Evolutionary conservation across 2,888 invertebrate species (phyloP).

Genomic region (Parnassius smintheus): DNA sequence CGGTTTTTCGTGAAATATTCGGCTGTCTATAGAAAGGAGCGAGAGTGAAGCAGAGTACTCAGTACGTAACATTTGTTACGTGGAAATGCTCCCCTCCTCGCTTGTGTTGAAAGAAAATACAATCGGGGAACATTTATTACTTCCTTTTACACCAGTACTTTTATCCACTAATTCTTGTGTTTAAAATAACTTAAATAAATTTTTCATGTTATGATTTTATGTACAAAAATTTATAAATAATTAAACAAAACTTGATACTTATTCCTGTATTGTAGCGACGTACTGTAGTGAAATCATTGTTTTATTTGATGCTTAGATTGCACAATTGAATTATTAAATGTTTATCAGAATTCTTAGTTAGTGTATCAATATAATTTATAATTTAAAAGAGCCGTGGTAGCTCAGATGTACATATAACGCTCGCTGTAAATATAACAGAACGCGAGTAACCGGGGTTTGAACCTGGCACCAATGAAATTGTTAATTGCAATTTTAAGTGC

Average conservation of each 20-base stretch:
- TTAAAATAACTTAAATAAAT: neutral
- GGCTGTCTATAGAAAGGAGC: conserved; percentile 22
- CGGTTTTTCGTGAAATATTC: conserved; percentile 25
- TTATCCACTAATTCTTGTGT: neutral
- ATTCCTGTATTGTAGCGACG: no score
- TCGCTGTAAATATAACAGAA: no score
- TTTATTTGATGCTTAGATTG: neutral
- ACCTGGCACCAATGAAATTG: no score
- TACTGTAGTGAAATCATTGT: no score
- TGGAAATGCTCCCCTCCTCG: conserved; percentile 16
- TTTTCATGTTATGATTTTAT: no score
- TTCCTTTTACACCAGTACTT: conserved; percentile 3
- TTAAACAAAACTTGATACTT: no score
- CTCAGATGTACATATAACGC: no score
- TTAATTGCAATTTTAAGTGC: no score
- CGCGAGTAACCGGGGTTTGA: no score
- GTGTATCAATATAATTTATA: neutral
- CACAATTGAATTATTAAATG: neutral
- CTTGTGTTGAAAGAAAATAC: conserved; percentile 10
- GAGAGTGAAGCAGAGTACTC: conserved; percentile 6
- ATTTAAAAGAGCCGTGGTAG: no score
- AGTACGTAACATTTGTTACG: conserved; percentile 18
- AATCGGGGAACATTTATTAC: conserved; percentile 19
- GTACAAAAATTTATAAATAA: no score
- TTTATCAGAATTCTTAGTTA: neutral